phyloP scores from a whole-genome alignment of 2,797 vertebrate species.

The Hipposideros larvatus region DNA sequence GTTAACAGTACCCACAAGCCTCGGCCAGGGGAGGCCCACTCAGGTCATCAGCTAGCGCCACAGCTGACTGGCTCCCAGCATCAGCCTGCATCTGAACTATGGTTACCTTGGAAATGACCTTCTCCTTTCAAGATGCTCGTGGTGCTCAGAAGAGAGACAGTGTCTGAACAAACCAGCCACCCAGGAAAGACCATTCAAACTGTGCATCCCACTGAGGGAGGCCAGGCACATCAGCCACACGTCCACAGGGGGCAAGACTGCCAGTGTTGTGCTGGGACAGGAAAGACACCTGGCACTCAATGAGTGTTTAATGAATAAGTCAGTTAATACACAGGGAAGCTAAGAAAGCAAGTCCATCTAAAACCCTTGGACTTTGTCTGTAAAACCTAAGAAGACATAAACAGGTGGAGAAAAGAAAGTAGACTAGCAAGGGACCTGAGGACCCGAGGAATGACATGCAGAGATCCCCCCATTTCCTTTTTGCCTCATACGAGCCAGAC shows the following conservation, averaged over 20 bases:
- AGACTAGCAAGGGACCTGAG: neutral
- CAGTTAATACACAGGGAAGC: no score
- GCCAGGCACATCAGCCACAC: rapidly evolving
- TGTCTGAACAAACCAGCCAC: neutral
- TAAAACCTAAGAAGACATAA: no score
- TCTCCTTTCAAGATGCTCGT: neutral
- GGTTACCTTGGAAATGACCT: neutral
- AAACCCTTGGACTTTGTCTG: no score
- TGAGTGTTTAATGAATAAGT: neutral
- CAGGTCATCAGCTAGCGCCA: neutral
- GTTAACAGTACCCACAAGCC: neutral
- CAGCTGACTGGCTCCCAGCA: neutral
- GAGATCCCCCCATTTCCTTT: neutral
- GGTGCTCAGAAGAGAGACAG: neutral
- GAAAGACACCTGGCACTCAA: rapidly evolving
- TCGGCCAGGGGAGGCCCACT: rapidly evolving
- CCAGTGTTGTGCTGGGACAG: rapidly evolving
- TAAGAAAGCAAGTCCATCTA: neutral
- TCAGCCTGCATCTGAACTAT: rapidly evolving
- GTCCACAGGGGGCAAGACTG: rapidly evolving
- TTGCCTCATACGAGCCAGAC: neutral
- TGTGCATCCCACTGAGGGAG: rapidly evolving
- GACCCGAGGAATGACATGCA: rapidly evolving
- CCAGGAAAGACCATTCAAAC: neutral
- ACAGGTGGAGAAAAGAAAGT: neutral